Conservation (phyloP, 2,797 vertebrate genomes). For the Tolypeutes matacus region DNA sequence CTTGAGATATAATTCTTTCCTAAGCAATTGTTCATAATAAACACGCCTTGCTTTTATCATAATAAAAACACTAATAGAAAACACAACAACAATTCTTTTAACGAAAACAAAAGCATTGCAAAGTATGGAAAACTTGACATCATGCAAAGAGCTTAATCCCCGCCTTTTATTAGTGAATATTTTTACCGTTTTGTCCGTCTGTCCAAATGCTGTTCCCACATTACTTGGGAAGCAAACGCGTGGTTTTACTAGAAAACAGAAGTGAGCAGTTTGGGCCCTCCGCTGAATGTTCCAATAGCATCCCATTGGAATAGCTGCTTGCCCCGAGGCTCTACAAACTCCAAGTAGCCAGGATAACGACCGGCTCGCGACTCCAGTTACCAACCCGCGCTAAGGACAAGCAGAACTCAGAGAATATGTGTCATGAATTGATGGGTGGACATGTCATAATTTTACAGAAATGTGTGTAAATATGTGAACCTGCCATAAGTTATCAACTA, state of each 20-base stretch:
- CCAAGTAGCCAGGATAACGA: background rate
- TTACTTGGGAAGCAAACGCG: accelerated
- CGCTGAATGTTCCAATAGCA: background rate
- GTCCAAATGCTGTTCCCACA: no score
- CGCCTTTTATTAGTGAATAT: accelerated
- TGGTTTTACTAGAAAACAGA: no score
- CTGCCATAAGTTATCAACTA: no score
- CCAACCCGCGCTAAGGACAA: background rate
- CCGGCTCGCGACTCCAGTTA: background rate
- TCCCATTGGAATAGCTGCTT: background rate
- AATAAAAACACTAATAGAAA: background rate
- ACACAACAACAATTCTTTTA: background rate
- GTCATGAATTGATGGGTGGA: background rate
- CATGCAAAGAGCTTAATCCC: background rate
- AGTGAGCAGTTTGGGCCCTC: background rate
- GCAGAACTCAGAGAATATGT: background rate
- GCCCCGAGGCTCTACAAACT: background rate
- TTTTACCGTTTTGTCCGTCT: no score
- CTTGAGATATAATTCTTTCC: background rate
- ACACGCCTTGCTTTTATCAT: background rate
- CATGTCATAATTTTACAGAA: no score
- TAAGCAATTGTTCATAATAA: background rate
- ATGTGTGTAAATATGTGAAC: background rate
- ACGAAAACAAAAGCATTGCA: background rate
- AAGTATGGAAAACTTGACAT: background rate